phyloP scores from a whole-genome alignment of 2,113 vertebrate species.

The Dasyprocta punctata region DNA sequence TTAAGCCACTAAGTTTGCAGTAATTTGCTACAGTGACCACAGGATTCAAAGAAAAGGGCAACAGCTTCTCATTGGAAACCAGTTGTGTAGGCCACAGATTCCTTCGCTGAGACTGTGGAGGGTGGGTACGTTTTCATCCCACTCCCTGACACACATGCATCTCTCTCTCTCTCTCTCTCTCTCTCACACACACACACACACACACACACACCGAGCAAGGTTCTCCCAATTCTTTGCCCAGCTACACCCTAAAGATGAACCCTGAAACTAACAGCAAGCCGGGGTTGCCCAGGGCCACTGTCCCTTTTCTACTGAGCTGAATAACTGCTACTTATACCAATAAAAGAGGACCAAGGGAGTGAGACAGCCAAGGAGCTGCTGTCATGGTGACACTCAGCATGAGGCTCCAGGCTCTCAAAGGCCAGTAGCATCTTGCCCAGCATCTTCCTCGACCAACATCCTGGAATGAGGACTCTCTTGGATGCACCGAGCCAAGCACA shows the following conservation, averaged over 20 bases:
- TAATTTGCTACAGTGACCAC: background rate
- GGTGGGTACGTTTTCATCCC: background rate
- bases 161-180: too few species aligned
- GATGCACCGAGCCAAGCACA: background rate
- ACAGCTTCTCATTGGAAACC: background rate
- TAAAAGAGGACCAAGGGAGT: background rate
- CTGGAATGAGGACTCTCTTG: background rate
- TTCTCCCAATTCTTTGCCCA: background rate
- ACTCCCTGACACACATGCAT: background rate
- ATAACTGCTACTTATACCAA: background rate
- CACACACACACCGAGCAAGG: background rate
- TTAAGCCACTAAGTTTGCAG: background rate
- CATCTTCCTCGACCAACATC: fast-evolving
- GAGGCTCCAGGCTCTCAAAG: background rate
- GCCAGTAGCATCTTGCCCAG: background rate
- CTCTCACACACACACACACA: background rate
- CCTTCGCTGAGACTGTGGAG: background rate
- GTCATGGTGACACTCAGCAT: fast-evolving
- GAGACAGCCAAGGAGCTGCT: background rate
- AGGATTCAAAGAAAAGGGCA: background rate
- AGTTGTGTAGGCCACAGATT: background rate
- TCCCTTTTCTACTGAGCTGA: background rate
- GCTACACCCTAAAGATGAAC: background rate
- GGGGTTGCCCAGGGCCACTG: background rate
- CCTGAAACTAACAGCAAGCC: background rate